A percentile compares a stretch with the other conserved stretches of the same genome.
Evolutionary conservation across 2,113 vertebrate genomes (phyloP).

Genomic region (Mobula birostris): DNA sequence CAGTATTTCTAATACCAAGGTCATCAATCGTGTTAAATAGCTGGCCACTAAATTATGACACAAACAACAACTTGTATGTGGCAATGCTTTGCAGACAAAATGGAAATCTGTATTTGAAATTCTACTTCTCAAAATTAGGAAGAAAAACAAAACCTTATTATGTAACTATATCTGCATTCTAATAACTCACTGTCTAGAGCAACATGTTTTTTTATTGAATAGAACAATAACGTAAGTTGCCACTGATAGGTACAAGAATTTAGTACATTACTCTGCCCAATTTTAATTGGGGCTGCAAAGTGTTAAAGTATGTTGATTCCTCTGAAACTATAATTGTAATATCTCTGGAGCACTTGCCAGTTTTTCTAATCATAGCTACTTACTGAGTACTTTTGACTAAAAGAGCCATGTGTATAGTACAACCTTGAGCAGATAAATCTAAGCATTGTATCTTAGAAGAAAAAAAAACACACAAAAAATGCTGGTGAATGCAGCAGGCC

Average conservation of each 20-base stretch:
- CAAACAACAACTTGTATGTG: background rate
- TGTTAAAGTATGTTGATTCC: slow-evolving; percentile 32
- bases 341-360: slow-evolving; percentile 40
- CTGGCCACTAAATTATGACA: slow-evolving; percentile 38
- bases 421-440: slow-evolving; percentile 40
- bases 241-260: slow-evolving; percentile 13
- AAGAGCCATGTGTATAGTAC: slow-evolving; percentile 36
- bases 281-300: background rate
- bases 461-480: no score
- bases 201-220: background rate
- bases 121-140: background rate
- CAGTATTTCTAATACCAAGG: slow-evolving; percentile 61
- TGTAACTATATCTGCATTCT: background rate
- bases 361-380: slow-evolving; percentile 42
- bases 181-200: background rate
- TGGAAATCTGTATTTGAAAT: background rate
- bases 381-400: slow-evolving; percentile 42
- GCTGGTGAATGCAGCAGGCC: no score
- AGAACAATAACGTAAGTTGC: background rate
- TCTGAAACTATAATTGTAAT: slow-evolving; percentile 41
- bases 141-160: background rate
- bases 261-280: background rate
- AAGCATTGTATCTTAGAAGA: slow-evolving; percentile 29
- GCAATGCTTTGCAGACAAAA: background rate
- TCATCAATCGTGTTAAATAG: slow-evolving; percentile 61